These are phyloP conservation scores for Junonia oenone DNA, from an alignment of 2,888 invertebrate species.

Conservation along the genomic window DNA sequence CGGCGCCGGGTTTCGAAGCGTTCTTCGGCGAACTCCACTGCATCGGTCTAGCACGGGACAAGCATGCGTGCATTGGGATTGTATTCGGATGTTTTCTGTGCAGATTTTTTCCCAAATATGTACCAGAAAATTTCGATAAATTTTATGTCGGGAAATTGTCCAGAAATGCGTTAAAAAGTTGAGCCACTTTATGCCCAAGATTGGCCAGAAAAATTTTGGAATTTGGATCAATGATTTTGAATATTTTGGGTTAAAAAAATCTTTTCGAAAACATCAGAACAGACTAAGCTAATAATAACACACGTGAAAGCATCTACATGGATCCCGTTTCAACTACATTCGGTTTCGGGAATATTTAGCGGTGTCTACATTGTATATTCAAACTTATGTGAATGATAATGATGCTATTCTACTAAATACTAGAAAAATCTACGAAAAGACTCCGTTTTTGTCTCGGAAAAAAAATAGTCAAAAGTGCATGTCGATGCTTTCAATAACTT, in stretches of 20 bases:
- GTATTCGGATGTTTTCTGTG: constrained; percentile 4
- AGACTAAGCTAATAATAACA: constrained; percentile 22
- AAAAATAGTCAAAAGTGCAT: not conserved
- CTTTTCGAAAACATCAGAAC: constrained; percentile 27
- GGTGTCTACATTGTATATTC: constrained; percentile 1
- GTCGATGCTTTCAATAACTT: constrained; percentile 25
- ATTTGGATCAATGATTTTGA: not conserved
- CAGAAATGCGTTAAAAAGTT: no score
- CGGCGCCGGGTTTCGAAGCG: constrained; percentile 86
- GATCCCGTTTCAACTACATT: not conserved
- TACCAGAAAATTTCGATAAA: not conserved
- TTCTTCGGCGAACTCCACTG: constrained; percentile 96
- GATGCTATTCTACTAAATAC: not conserved
- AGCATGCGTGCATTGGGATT: constrained; percentile 28
- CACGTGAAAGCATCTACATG: constrained; percentile 34
- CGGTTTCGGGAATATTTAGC: not conserved
- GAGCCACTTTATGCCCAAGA: not conserved
- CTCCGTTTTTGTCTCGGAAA: not conserved
- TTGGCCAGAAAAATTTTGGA: not conserved
- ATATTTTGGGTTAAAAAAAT: not conserved
- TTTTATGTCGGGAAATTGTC: not conserved
- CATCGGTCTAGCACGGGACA: constrained; percentile 83
- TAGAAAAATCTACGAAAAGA: not conserved
- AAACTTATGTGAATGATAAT: constrained; percentile 1
- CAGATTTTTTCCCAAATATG: constrained; percentile 2